phyloP scores from a whole-genome alignment of 2,113 vertebrate genomes.

The Elaphurus davidianus region DNA sequence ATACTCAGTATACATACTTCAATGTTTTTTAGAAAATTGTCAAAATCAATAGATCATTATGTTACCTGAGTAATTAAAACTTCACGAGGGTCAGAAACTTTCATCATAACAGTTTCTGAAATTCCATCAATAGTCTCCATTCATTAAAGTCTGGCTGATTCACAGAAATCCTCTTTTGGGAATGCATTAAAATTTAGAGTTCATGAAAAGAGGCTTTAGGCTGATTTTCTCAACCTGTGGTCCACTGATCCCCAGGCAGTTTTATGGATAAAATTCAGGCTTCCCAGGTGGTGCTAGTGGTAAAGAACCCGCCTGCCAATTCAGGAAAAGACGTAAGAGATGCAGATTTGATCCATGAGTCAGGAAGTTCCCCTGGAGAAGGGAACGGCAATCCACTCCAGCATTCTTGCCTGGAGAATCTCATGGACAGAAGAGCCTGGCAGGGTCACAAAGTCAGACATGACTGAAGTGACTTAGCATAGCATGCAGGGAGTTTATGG shows the following conservation, averaged over 20 bases:
- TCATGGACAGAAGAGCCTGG: neutral
- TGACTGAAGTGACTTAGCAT: neutral
- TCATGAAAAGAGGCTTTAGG: neutral
- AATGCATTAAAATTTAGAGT: neutral
- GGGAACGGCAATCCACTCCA: neutral
- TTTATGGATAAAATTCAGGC: neutral
- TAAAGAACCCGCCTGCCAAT: neutral
- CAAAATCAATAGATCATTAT: neutral
- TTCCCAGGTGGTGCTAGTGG: neutral
- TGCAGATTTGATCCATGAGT: neutral
- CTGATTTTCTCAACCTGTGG: neutral
- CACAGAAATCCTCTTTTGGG: neutral
- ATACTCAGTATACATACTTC: neutral
- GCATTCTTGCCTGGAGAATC: neutral
- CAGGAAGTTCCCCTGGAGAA: neutral
- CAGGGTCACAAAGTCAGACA: neutral
- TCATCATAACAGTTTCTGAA: neutral
- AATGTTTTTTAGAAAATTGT: neutral
- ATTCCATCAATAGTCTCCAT: neutral
- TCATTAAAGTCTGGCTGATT: neutral
- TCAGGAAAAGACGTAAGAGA: neutral
- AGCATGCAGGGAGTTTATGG: neutral
- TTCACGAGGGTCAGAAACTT: neutral
- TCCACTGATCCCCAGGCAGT: neutral
- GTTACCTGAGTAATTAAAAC: neutral